Base-by-base conservation (phyloP, 30 jellyfish, hydroid and myxozoan genomes). In the Catostylus mosaicus region DNA sequence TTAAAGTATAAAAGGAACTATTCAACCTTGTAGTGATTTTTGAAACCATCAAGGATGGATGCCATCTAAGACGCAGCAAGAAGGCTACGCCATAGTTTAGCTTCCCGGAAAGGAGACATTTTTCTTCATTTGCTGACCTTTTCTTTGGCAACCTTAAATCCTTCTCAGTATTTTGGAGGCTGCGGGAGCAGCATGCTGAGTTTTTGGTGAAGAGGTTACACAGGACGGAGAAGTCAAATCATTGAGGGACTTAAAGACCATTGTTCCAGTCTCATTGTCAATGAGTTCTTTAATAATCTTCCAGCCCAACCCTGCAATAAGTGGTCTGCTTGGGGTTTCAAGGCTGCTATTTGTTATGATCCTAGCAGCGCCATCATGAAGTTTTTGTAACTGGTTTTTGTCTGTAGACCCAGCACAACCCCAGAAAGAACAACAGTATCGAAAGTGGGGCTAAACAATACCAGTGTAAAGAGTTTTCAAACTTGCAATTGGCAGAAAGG, bases 61-160 rank as follows among this genome's bases (percentile, higher is more conserved):
- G 84, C 72, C 84, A 1, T 43, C 72, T 20, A 2, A 3, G 67
- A 70, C 82, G 35, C 82, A 36, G 67, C 82, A 36, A 67, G 67
- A 33, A 70, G 35, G 67, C 67, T 73, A 8, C 29, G 14, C 83
- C 37, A 45, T 20, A 71, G 69, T 67, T 67, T 38, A 1, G 61
- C 80, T 67, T 60, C 80, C 61, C 61, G 60, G 61, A 67, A 67
- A 29, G 80, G 34, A 33, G 34, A 67, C 2, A 67, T 9, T 67
- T 67, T 67, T 67, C 61, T 18, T 60, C 59, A 67, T 30, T 34
- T 67, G 80, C 3, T 32, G 60, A 61, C 37, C 29, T n/a, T n/a
- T n/a, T n/a, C n/a, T n/a, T n/a, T n/a, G n/a, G n/a, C n/a, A n/a
- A n/a, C n/a, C n/a, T n/a, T n/a, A n/a, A n/a, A n/a, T n/a, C n/a